Conservation (phyloP, 1,140 invertebrate genomes). For the Bactericera cockerelli region DNA sequence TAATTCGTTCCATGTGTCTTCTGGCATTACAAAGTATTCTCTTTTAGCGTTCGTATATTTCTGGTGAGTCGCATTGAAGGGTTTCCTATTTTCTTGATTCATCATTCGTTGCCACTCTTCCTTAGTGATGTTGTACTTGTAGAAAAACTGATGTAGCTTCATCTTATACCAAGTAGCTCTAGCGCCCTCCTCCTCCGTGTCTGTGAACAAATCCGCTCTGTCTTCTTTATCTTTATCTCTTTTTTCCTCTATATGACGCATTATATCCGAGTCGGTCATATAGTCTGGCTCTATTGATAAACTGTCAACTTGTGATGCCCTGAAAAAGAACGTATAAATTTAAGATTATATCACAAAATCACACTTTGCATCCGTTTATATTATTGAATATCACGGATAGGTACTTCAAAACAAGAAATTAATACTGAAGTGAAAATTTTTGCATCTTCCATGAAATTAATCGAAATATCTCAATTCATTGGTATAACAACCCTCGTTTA, state of each 20-base stretch:
- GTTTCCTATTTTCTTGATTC: not conserved
- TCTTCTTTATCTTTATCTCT: not conserved
- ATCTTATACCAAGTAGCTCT: not conserved
- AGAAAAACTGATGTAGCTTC: not conserved
- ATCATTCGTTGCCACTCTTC: not conserved
- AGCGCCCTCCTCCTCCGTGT: not conserved
- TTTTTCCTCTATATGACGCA: not conserved
- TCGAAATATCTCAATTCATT: no score
- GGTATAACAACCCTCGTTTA: no score
- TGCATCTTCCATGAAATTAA: no score
- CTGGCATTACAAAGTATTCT: not conserved
- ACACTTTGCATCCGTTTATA: no score
- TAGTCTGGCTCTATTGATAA: not conserved
- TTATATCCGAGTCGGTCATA: not conserved
- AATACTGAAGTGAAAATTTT: no score
- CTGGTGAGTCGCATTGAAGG: not conserved
- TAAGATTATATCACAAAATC: no score
- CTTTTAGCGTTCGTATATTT: not conserved
- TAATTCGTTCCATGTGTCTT: not conserved
- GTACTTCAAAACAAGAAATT: no score
- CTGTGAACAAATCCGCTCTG: no score
- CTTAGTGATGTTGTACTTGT: not conserved
- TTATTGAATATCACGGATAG: no score
- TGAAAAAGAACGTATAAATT: not conserved
- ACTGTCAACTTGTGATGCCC: not conserved